Evolutionary conservation across 1,140 invertebrate species (phyloP).

Genomic region (Sogatella furcifera): DNA sequence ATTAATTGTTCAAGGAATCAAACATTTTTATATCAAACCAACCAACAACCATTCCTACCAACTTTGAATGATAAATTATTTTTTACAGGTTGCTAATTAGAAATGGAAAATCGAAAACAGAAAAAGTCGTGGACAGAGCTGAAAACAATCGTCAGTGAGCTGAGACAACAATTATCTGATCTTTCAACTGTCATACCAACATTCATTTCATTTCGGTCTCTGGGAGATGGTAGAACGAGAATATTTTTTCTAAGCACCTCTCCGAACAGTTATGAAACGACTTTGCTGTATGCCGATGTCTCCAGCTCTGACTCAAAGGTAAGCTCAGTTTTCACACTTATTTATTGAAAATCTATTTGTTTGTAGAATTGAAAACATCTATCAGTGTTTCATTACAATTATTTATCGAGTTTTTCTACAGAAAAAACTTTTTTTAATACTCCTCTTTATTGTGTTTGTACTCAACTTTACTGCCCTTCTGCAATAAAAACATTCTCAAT

Average conservation of each 20-base stretch:
- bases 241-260: constrained; percentile 84
- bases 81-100: constrained; percentile 1
- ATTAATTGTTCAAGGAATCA: too few species aligned
- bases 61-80: too few species aligned
- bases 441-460: too few species aligned
- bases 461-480: too few species aligned
- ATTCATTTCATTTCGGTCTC: constrained; percentile 63
- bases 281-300: constrained; percentile 75
- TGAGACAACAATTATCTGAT: constrained; percentile 62
- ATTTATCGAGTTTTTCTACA: too few species aligned
- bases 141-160: constrained; percentile 64
- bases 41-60: too few species aligned
- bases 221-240: constrained; percentile 62
- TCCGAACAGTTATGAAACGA: constrained; percentile 76
- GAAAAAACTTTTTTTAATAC: too few species aligned
- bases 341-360: too few species aligned
- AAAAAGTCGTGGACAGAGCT: constrained; percentile 64
- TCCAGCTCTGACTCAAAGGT: constrained; percentile 37
- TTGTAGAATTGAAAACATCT: too few species aligned
- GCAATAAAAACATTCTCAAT: too few species aligned
- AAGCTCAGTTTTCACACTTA: constrained; percentile 5
- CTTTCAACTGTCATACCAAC: constrained; percentile 63
- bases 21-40: too few species aligned
- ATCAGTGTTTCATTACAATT: too few species aligned
- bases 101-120: constrained; percentile 21